These are phyloP conservation scores for Dysmachus trigonus DNA, from an alignment of 2,888 invertebrate genomes.

Conservation along the genomic window DNA sequence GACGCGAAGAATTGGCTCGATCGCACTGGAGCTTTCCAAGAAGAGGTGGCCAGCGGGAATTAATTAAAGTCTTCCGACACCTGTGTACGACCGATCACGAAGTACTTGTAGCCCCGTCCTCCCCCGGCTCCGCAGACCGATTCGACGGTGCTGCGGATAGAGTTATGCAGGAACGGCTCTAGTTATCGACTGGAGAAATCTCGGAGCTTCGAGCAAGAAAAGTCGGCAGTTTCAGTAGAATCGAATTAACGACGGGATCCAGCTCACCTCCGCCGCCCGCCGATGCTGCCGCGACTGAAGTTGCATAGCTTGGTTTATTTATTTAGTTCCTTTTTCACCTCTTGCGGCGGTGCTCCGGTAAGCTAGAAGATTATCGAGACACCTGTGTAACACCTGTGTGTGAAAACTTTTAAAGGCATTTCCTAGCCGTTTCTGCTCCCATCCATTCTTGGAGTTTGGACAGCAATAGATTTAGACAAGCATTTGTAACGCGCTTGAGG, in stretches of 20 bases:
- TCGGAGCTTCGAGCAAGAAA: conserved; percentile 35
- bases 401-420: conserved; percentile 37
- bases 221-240: conserved; percentile 36
- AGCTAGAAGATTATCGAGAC: conserved; percentile 38
- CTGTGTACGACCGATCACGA: conserved; percentile 41
- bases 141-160: background rate
- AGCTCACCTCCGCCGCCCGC: background rate
- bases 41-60: conserved; percentile 39
- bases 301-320: background rate
- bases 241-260: conserved; percentile 21
- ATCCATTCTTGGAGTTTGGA: background rate
- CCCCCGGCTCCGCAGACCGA: background rate
- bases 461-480: background rate
- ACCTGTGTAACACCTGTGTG: conserved; percentile 44
- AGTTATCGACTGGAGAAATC: conserved; percentile 38
- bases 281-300: background rate
- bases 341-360: conserved; percentile 4
- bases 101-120: background rate
- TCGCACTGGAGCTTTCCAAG: conserved; percentile 7
- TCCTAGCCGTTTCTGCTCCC: conserved; percentile 1
- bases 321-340: background rate
- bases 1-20: background rate
- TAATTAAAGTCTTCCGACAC: conserved; percentile 44
- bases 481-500: background rate
- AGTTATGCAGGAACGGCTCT: conserved; percentile 20